Base-by-base conservation (phyloP, 2,113 vertebrate genomes). In the Mellivora capensis region DNA sequence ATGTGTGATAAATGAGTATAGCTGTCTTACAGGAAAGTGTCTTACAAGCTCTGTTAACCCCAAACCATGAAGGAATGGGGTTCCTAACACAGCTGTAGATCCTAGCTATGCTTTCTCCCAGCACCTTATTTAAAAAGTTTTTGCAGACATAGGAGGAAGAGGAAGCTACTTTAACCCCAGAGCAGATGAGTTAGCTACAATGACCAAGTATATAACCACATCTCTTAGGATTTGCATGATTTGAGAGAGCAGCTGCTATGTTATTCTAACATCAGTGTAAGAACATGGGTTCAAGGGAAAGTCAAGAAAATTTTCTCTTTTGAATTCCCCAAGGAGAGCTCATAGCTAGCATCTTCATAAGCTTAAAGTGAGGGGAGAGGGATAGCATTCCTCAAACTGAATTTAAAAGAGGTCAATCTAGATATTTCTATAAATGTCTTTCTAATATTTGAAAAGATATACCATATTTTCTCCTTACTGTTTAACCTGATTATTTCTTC, bases 151-250 rank as follows among this genome's bases (percentile, higher is more conserved):
- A 83, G 37, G 72, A 91, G 71, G 61, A 89, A n/a, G 69, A 94
- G 62, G 93, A 95, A 97, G 57, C 20, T 25, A 64, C 52, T 94
- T 83, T 94, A 96, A 82, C 42, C 77, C 44, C 47, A 94, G 59
- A 93, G 91, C 80, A 61, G 91, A 34, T 76, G 81, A 95, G 72
- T 93, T 82, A 96, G 79, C 81, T 89, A 34, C 64, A 87, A 37
- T 93, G 91, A 96, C 90, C 64, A 86, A 96, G 87, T 91, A 59
- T 91, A 59, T 34, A 97, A 79, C 81, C 71, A 94, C 4, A 6
- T 88, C 82, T 94, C 96, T 49, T 76, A 91, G 89, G 91, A 90
- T 95, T 97, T 89, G 34, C 69, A 62, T 83, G 62, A 83, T 85
- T 76, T 42, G 31, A 94, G 91, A 90, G 3, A 94, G 44, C 87